These are phyloP conservation scores for Argya squamiceps DNA, from an alignment of 2,797 vertebrate species.

Conservation along the genomic window DNA sequence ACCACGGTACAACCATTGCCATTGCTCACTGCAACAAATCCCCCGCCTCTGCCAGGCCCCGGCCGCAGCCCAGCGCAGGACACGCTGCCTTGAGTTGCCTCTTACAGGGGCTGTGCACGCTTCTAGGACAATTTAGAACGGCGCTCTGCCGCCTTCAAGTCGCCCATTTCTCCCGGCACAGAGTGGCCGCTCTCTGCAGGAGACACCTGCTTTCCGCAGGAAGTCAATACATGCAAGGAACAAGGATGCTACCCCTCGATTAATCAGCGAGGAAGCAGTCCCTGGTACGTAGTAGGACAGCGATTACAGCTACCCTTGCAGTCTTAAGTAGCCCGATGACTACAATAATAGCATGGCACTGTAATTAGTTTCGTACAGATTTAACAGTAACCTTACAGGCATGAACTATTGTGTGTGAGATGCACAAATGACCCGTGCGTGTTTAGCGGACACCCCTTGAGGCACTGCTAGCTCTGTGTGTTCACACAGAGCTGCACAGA, in stretches of 20 bases:
- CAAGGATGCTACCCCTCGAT: neutral
- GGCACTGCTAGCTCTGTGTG: accelerated
- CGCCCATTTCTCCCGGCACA: accelerated
- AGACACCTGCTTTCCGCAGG: neutral
- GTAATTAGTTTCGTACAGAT: neutral
- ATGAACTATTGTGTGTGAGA: accelerated
- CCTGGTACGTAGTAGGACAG: neutral
- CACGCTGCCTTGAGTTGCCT: accelerated
- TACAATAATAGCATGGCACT: neutral
- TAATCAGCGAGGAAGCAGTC: neutral
- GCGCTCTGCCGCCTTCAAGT: neutral
- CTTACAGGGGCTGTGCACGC: accelerated
- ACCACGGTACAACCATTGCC: accelerated
- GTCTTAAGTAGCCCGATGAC: neutral
- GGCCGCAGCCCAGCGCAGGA: neutral
- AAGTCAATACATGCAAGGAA: neutral
- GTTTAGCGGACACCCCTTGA: neutral
- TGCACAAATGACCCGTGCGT: accelerated
- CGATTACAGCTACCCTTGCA: neutral
- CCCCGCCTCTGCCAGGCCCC: accelerated
- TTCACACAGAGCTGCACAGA: accelerated
- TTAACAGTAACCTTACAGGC: neutral
- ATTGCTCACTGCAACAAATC: neutral
- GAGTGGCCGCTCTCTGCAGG: neutral
- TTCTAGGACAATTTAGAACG: accelerated